phyloP scores from a whole-genome alignment of 2,797 vertebrate genomes.

The Xenopus petersii region DNA sequence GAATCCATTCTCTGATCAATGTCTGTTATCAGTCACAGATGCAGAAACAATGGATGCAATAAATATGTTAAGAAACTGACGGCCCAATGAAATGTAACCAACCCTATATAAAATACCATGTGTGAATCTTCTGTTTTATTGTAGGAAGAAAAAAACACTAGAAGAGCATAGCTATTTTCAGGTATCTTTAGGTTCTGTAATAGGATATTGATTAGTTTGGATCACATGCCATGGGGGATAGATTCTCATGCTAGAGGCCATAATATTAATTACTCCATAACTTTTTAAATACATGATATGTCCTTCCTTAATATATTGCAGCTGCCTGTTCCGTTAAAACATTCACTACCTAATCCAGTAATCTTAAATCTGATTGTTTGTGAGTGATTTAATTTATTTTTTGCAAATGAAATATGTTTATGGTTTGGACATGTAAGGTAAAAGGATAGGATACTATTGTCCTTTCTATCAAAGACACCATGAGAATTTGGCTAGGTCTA shows the following conservation, averaged over 20 bases:
- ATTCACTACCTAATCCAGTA: neutral
- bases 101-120: slow-evolving; percentile 21
- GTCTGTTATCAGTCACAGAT: slow-evolving; percentile 12
- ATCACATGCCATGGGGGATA: slow-evolving; percentile 75
- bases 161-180: slow-evolving; percentile 55
- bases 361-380: too few relatives aligned
- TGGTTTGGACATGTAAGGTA: too few relatives aligned
- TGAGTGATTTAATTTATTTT: too few relatives aligned
- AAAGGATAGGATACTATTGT: too few relatives aligned
- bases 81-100: neutral
- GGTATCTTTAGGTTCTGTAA: slow-evolving; percentile 77
- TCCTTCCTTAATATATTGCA: slow-evolving; percentile 51
- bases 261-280: slow-evolving; percentile 73
- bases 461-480: too few relatives aligned
- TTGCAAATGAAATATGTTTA: too few relatives aligned
- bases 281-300: slow-evolving; percentile 65
- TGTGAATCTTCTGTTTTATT: slow-evolving; percentile 49
- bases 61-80: slow-evolving; percentile 13
- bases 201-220: slow-evolving; percentile 96
- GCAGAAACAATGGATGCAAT: slow-evolving; percentile 14
- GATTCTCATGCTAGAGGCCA: slow-evolving; percentile 85
- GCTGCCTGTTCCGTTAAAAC: slow-evolving; percentile 20
- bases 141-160: slow-evolving; percentile 31
- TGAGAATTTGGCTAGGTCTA: too few relatives aligned
- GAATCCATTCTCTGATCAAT: slow-evolving; percentile 50